Conservation (phyloP, 1,140 invertebrate genomes). For the Pogonomyrmex barbatus region DNA sequence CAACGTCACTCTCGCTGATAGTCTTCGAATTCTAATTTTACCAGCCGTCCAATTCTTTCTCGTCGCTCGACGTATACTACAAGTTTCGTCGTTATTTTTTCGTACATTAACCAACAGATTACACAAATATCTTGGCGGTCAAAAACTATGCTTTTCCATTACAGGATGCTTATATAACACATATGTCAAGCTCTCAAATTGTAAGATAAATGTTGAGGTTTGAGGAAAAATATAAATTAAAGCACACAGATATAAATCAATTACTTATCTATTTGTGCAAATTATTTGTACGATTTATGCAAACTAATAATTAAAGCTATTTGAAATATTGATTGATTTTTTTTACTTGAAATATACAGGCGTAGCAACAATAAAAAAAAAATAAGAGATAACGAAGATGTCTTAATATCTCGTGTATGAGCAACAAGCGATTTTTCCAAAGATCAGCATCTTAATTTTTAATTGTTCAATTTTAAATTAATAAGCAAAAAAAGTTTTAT, state of each 20-base stretch:
- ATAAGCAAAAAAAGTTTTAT: too few relatives aligned
- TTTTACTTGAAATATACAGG: not conserved
- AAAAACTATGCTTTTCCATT: not conserved
- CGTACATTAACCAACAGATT: not conserved
- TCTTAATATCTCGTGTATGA: not conserved
- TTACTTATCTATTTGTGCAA: not conserved
- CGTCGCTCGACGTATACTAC: not conserved
- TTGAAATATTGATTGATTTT: slow-evolving; percentile 24
- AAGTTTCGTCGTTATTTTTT: not conserved
- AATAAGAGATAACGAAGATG: not conserved
- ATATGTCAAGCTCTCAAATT: not conserved
- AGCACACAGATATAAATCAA: not conserved
- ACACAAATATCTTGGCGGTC: slow-evolving; percentile 22
- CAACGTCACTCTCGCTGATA: not conserved
- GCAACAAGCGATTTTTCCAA: not conserved
- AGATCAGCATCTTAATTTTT: not conserved
- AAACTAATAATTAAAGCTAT: not conserved
- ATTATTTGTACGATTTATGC: not conserved
- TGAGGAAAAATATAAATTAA: slow-evolving; percentile 32
- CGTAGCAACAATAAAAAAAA: not conserved
- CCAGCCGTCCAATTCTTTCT: slow-evolving; percentile 3
- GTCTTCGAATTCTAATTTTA: slow-evolving; percentile 32
- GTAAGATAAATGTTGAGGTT: slow-evolving; percentile 30
- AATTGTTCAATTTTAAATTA: not conserved
- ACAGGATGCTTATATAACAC: not conserved